Conservation (phyloP, 1,140 invertebrate genomes). For the Drosophila pectinifera region DNA sequence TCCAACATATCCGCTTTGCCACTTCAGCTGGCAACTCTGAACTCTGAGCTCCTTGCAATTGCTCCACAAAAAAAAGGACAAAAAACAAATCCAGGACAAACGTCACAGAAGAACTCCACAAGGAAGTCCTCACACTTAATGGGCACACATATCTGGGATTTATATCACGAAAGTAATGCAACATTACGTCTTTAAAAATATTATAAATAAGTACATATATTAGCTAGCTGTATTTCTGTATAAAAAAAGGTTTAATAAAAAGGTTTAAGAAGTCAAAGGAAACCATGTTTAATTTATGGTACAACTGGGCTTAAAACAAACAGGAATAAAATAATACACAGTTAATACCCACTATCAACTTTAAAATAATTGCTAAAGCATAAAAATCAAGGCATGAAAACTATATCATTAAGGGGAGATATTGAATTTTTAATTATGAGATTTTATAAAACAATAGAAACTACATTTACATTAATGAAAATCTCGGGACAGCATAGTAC, state of each 20-base stretch:
- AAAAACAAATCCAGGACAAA: background rate
- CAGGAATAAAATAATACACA: too few species aligned
- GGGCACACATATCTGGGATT: background rate
- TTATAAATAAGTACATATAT: too few species aligned
- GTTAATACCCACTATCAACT: background rate
- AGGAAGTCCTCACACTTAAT: background rate
- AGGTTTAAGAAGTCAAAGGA: too few species aligned
- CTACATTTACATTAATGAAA: background rate
- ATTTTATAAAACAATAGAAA: background rate
- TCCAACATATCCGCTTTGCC: constrained; percentile 64
- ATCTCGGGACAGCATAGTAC: background rate
- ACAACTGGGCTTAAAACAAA: too few species aligned
- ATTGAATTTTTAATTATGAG: background rate
- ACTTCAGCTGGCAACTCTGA: constrained; percentile 37
- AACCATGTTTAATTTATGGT: too few species aligned
- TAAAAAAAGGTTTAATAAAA: too few species aligned
- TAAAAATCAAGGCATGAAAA: too few species aligned
- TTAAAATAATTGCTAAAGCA: background rate
- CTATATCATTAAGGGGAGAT: too few species aligned
- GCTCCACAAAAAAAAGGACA: background rate
- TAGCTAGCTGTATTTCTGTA: too few species aligned
- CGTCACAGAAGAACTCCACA: background rate
- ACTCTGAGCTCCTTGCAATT: constrained; percentile 14
- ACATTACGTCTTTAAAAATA: background rate
- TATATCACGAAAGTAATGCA: too few species aligned